phyloP scores from a whole-genome alignment of 2,113 vertebrate species.

The Aldabrachelys gigantea region DNA sequence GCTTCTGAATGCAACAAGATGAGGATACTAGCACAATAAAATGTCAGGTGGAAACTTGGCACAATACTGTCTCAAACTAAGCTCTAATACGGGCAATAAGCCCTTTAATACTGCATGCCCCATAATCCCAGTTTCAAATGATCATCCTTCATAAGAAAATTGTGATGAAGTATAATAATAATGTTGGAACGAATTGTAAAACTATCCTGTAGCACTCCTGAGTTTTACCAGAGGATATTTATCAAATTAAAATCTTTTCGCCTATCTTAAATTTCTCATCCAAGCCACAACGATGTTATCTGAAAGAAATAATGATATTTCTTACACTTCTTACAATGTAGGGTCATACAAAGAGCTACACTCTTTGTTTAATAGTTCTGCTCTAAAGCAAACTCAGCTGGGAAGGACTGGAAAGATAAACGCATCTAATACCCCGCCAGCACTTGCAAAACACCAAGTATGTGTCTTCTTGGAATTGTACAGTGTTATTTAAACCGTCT shows the following conservation, averaged over 20 bases:
- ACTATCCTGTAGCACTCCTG: background rate
- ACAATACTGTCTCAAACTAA: background rate
- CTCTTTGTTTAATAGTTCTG: background rate
- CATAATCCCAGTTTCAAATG: background rate
- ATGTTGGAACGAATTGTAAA: background rate
- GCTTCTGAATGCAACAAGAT: conserved; percentile 21
- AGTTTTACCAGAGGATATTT: background rate
- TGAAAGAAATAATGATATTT: background rate
- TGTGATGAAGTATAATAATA: background rate
- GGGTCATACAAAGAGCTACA: background rate
- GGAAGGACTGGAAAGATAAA: background rate
- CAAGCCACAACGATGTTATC: background rate
- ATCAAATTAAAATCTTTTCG: background rate
- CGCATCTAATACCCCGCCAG: background rate
- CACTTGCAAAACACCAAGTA: background rate
- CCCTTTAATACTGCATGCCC: background rate
- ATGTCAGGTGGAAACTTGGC: background rate
- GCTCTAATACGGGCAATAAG: background rate
- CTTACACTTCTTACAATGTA: background rate
- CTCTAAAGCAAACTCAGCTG: background rate
- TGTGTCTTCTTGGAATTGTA: background rate
- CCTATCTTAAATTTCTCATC: background rate
- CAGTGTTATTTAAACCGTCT: background rate
- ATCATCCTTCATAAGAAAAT: background rate
- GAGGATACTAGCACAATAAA: conserved; percentile 6